Conservation (phyloP, 2,888 invertebrate species). For the Oligia fasciuncula region DNA sequence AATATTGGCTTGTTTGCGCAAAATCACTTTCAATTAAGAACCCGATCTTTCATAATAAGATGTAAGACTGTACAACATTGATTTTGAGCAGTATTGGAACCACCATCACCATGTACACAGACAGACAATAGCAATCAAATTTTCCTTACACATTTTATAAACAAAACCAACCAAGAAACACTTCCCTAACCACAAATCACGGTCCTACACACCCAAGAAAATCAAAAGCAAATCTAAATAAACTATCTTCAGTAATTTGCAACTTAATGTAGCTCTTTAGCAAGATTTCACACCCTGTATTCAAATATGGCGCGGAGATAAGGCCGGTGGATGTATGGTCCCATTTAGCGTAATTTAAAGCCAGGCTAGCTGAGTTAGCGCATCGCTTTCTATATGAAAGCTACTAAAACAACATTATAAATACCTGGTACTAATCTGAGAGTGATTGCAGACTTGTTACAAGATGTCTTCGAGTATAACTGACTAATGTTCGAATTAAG, state of each 20-base stretch:
- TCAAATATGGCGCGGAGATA: slow-evolving; percentile 69
- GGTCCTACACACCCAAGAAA: slow-evolving; percentile 35
- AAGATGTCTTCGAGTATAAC: slow-evolving; percentile 55
- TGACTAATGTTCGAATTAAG: slow-evolving; percentile 64
- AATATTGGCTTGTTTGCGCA: slow-evolving; percentile 19
- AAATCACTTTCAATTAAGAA: slow-evolving; percentile 33
- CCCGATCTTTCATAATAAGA: neutral
- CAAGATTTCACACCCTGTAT: slow-evolving; percentile 69
- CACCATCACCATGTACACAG: no score
- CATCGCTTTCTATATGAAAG: slow-evolving; percentile 69
- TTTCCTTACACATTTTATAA: neutral
- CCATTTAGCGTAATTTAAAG: slow-evolving; percentile 74
- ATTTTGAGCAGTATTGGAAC: neutral
- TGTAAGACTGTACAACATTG: neutral
- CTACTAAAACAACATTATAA: slow-evolving; percentile 63
- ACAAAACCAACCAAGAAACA: neutral
- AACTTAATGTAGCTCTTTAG: slow-evolving; percentile 66
- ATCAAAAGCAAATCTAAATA: slow-evolving; percentile 64
- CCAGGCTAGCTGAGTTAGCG: slow-evolving; percentile 62
- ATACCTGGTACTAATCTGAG: slow-evolving; percentile 62
- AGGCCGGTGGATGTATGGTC: slow-evolving; percentile 68
- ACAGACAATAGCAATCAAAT: neutral
- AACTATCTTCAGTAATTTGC: slow-evolving; percentile 65
- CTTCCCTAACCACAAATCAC: slow-evolving; percentile 11
- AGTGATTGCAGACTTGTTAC: slow-evolving; percentile 57